Conservation (phyloP, 2,888 invertebrate species). For the Dexiosoma caninum region DNA sequence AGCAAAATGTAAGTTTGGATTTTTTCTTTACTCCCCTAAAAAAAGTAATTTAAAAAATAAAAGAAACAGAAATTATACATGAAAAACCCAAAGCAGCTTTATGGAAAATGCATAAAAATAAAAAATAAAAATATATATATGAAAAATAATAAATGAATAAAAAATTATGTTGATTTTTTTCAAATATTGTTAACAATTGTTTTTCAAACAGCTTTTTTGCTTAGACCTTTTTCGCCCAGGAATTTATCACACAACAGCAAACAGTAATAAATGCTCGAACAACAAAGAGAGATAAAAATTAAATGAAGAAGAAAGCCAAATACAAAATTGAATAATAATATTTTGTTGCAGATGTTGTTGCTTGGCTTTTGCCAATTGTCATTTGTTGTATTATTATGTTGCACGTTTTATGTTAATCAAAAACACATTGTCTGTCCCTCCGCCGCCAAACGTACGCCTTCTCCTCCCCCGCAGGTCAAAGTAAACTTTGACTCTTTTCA, state of each 20-base stretch:
- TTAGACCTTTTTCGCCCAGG: conserved; percentile 29
- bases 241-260: conserved; percentile 23
- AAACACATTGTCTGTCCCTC: conserved; percentile 19
- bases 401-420: conserved; percentile 58
- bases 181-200: conserved; percentile 37
- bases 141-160: no score
- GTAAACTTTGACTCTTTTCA: background rate
- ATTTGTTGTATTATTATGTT: conserved; percentile 43
- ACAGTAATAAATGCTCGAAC: background rate
- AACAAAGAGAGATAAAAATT: background rate
- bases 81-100: conserved; percentile 26
- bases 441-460: no score
- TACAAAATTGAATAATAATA: conserved; percentile 43
- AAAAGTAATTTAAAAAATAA: background rate
- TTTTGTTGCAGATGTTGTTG: conserved; percentile 10
- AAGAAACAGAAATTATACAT: background rate
- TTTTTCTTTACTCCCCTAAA: background rate
- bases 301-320: conserved; percentile 22
- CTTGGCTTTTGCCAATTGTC: conserved; percentile 51
- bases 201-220: conserved; percentile 11
- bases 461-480: background rate
- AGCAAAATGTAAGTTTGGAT: conserved; percentile 5
- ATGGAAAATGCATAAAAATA: conserved; percentile 7
- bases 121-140: background rate
- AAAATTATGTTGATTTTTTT: background rate